These are phyloP conservation scores for Aramus guarauna DNA, from an alignment of 2,113 vertebrate genomes.

Conservation along the genomic window DNA sequence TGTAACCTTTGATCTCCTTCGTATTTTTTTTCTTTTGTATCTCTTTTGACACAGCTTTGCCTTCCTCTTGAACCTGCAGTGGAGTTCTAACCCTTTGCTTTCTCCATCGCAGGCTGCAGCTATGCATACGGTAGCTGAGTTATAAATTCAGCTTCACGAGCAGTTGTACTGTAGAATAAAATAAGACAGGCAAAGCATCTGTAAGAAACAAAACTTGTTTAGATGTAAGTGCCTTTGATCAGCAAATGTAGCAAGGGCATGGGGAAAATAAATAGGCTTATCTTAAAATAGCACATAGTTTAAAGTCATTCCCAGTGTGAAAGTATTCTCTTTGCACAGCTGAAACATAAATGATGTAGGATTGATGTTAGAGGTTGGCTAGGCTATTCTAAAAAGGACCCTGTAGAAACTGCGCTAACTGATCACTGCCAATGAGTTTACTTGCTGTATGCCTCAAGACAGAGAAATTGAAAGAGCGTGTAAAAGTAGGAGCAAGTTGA, in stretches of 20 bases:
- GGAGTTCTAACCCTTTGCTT: background rate
- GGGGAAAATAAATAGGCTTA: slow-evolving; percentile 36
- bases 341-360: slow-evolving; percentile 27
- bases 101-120: background rate
- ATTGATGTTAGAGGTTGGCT: background rate
- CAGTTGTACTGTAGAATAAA: background rate
- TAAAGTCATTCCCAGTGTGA: slow-evolving; percentile 7
- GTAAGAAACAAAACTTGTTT: slow-evolving; percentile 28
- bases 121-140: background rate
- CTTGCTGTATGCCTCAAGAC: background rate
- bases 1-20: background rate
- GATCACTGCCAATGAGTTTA: background rate
- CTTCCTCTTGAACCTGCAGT: background rate
- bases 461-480: background rate
- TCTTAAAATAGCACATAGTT: slow-evolving; percentile 29
- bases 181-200: background rate
- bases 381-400: background rate
- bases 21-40: background rate
- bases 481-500: background rate
- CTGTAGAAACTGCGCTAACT: background rate
- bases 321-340: slow-evolving; percentile 6
- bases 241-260: slow-evolving; percentile 2
- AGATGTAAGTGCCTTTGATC: slow-evolving; percentile 30
- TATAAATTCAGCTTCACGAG: background rate
- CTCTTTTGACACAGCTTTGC: background rate